Percentiles rank a stretch among this genome's conserved stretches.
Evolutionary conservation across 2,113 vertebrate species (phyloP).

Genomic region (Trochalopteron elliotii): DNA sequence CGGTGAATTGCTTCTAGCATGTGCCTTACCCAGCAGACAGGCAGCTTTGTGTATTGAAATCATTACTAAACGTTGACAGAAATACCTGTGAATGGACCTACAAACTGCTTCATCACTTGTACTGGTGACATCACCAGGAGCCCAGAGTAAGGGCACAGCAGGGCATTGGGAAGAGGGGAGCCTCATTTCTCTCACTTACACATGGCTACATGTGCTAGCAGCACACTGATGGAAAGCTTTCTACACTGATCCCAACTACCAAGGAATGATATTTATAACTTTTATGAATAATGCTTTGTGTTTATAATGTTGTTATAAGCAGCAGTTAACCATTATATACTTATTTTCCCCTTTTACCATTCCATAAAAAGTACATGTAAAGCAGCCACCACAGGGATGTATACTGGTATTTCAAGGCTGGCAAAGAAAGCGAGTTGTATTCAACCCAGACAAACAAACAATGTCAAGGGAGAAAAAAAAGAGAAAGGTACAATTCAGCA

Average conservation of each 20-base stretch:
- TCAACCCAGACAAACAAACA: slow-evolving; percentile 4
- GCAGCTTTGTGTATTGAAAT: neutral
- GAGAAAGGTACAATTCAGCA: neutral
- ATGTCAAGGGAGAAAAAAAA: neutral
- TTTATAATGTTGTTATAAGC: slow-evolving; percentile 9
- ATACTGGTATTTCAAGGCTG: neutral
- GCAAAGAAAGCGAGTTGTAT: neutral
- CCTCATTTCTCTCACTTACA: neutral
- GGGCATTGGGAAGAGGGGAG: neutral
- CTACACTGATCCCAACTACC: neutral
- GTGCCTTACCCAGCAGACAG: neutral
- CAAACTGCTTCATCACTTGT: neutral
- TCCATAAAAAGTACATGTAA: slow-evolving; percentile 31
- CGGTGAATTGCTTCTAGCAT: neutral
- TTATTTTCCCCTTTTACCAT: slow-evolving; percentile 12
- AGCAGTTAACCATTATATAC: slow-evolving; percentile 2
- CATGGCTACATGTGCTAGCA: neutral
- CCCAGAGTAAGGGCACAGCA: neutral
- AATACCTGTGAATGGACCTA: neutral
- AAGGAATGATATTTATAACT: neutral
- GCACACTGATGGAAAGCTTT: neutral
- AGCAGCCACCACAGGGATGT: neutral
- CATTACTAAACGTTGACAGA: neutral
- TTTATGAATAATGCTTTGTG: slow-evolving; percentile 38
- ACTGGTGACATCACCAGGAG: neutral